phyloP scores from a whole-genome alignment of 2,113 vertebrate species.

The Clarias magur region DNA sequence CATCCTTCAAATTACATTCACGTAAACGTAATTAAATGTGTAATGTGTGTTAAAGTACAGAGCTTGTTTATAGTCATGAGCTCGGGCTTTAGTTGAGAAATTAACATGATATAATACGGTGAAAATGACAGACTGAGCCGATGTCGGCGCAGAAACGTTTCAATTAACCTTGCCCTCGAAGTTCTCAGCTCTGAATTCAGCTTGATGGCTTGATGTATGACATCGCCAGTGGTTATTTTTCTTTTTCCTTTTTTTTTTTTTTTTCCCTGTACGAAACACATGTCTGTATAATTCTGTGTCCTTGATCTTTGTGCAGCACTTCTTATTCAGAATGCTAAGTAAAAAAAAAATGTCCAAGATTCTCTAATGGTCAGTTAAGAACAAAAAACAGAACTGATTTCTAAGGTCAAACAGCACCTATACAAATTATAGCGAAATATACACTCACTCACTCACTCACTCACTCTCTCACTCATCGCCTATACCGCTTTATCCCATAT shows the following conservation, averaged over 20 bases:
- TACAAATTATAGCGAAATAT: too few relatives aligned
- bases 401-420: neutral
- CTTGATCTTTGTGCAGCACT: slow-evolving; percentile 7
- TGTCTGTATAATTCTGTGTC: neutral
- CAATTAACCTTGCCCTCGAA: slow-evolving; percentile 41
- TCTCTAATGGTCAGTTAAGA: neutral
- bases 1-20: slow-evolving; percentile 1
- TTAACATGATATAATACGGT: slow-evolving; percentile 29
- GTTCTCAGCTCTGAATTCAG: slow-evolving; percentile 24
- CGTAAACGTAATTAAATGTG: neutral
- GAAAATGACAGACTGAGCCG: slow-evolving; percentile 39
- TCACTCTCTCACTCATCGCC: too few relatives aligned
- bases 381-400: neutral
- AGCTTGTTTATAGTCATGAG: slow-evolving; percentile 16
- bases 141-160: slow-evolving; percentile 5
- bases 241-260: neutral
- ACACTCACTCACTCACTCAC: too few relatives aligned
- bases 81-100: slow-evolving; percentile 12
- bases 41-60: slow-evolving; percentile 12
- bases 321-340: neutral
- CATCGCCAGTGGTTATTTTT: slow-evolving; percentile 2
- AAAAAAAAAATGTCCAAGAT: neutral
- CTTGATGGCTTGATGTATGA: slow-evolving; percentile 31
- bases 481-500: too few relatives aligned
- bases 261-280: neutral